These are phyloP conservation scores for Chymomyza costata DNA, from an alignment of 1,140 invertebrate genomes.

Conservation along the genomic window DNA sequence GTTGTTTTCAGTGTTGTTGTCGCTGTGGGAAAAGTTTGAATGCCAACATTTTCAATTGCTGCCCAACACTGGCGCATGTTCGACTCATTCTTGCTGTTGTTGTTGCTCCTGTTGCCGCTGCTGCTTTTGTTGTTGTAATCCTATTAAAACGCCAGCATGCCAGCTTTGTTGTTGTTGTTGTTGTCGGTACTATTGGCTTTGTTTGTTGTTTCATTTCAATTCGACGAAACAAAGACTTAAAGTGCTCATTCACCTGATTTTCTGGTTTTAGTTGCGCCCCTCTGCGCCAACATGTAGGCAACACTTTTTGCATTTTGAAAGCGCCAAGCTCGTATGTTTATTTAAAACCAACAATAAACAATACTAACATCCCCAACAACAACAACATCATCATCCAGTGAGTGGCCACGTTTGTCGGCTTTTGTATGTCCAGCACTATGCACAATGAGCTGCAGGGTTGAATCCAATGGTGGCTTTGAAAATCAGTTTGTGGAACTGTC, in stretches of 20 bases:
- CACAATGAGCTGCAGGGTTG: too few relatives aligned
- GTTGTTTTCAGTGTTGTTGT: neutral
- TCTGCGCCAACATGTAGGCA: slow-evolving; percentile 27
- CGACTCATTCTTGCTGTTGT: too few relatives aligned
- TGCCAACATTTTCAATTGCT: neutral
- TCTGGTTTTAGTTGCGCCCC: slow-evolving; percentile 39
- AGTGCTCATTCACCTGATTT: slow-evolving; percentile 71
- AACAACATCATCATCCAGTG: neutral
- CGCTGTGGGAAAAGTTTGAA: neutral
- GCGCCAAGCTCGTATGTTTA: slow-evolving; percentile 49
- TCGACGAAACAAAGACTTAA: slow-evolving; percentile 68
- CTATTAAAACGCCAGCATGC: slow-evolving; percentile 43
- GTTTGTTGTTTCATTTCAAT: slow-evolving; percentile 70
- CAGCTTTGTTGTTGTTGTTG: slow-evolving; percentile 27
- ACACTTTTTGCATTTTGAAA: slow-evolving; percentile 30
- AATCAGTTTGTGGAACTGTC: too few relatives aligned
- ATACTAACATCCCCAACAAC: neutral
- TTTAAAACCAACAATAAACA: slow-evolving; percentile 52
- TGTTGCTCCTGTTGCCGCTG: slow-evolving; percentile 21
- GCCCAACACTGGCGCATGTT: too few relatives aligned
- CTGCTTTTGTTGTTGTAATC: slow-evolving; percentile 42
- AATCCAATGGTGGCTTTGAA: too few relatives aligned
- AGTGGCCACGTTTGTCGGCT: too few relatives aligned
- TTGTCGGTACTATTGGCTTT: slow-evolving; percentile 39
- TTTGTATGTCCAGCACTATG: too few relatives aligned